Base-by-base conservation (phyloP, 2,113 vertebrate species). In the Indri indri region DNA sequence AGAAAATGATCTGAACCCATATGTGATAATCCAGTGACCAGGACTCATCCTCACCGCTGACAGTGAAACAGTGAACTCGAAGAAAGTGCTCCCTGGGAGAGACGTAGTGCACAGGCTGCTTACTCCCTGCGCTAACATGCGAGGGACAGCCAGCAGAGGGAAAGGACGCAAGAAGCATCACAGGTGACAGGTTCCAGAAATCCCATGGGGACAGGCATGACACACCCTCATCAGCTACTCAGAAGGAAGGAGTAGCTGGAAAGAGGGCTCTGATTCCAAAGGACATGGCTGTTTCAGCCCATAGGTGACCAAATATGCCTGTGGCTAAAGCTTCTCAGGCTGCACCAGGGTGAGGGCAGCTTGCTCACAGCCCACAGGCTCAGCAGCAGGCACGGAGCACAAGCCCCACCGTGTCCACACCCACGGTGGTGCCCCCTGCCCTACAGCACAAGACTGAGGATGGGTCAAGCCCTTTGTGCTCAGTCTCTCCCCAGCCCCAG, bases 381-480 rank as follows among this genome's bases (percentile, higher is more conserved):
- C 5, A 71, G 52, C 13, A 3, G 30, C 30, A 16, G 76, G 66
- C 18, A 4, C 45, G 0, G 59, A n/a, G 59, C 5, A 3, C 76
- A 50, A 32, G 23, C 22, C 5, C 3, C 16, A 23, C 32, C 0
- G 23, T n/a, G 52, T n/a, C 34, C 12, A 8, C 23, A 7, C 30
- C 13, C 4, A 42, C 13, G 2, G 2, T 0, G 25, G 25, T 7
- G 57, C 2, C 57, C n/a, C 52, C n/a, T 32, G 4, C 7, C 54
- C 16, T 17, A 8, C 77, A 27, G 0, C 25, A 34, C 45, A 57
- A 3, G 12, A 20, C 16, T 1, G 18, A 30, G 11, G 5, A 8
- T 0, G 20, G 8, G 4, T 8, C 45, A 25, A 9, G 47, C 13
- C 50, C 7, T 27, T 9, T 4, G 5, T 22, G 25, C 17, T 45